These are phyloP conservation scores for Xerus inauris DNA, from an alignment of 2,113 vertebrate species.

Conservation along the genomic window DNA sequence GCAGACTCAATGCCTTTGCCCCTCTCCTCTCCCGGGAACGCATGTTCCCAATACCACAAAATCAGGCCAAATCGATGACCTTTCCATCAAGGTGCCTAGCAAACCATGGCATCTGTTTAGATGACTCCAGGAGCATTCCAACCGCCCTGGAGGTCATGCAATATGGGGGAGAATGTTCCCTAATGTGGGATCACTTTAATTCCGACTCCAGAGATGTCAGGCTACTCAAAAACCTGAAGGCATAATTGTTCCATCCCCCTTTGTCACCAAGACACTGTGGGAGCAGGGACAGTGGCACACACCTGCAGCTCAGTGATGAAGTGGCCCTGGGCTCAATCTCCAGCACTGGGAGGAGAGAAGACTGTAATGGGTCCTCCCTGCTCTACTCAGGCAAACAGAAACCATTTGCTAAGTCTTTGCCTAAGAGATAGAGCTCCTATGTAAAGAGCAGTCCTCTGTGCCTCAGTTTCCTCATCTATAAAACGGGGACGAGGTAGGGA, in stretches of 20 bases:
- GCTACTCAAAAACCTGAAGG: background rate
- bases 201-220: background rate
- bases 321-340: background rate
- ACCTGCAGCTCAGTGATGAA: background rate
- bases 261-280: background rate
- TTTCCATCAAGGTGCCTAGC: background rate
- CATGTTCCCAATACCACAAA: background rate
- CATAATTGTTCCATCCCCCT: background rate
- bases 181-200: background rate
- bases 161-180: too few species aligned
- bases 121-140: background rate
- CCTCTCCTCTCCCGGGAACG: background rate
- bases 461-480: background rate
- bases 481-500: background rate
- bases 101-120: background rate
- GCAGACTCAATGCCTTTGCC: background rate
- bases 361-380: background rate
- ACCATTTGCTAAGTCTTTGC: background rate
- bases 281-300: background rate
- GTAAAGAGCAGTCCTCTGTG: background rate
- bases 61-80: background rate
- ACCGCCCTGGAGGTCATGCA: background rate
- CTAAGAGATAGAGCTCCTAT: background rate
- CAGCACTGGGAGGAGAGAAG: background rate
- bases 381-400: background rate